Conservation (phyloP, 2,888 invertebrate genomes). For the Rhimphoctona megacephalus region DNA sequence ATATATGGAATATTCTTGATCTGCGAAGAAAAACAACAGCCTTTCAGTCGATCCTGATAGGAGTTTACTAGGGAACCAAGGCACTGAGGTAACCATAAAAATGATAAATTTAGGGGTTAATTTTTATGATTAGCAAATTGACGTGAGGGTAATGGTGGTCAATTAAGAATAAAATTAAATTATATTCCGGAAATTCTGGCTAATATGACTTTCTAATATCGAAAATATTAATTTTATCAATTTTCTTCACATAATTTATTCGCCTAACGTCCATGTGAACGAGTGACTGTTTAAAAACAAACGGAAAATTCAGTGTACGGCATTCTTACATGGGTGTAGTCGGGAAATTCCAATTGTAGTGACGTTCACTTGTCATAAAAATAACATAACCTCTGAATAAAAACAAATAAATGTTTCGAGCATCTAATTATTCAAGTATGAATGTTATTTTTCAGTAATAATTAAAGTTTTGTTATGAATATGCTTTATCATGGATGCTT, state of each 20-base stretch:
- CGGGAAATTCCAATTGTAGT: background rate
- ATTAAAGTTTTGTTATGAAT: background rate
- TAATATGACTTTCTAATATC: background rate
- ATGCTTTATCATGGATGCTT: too few relatives aligned
- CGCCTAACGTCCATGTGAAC: background rate
- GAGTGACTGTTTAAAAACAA: background rate
- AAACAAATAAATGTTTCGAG: background rate
- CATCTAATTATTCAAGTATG: background rate
- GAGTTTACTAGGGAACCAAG: background rate
- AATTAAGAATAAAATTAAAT: background rate
- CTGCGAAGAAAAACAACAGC: background rate
- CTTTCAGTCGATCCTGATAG: background rate
- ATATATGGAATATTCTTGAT: background rate
- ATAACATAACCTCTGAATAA: slow-evolving; percentile 4
- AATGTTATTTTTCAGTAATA: background rate
- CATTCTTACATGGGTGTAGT: background rate
- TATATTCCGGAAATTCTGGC: background rate
- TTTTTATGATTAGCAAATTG: background rate
- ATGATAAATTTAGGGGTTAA: slow-evolving; percentile 17
- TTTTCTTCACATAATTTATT: background rate
- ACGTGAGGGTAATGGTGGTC: background rate
- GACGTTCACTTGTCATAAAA: background rate
- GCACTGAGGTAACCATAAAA: background rate
- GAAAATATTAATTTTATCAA: background rate
- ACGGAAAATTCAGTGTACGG: background rate